Conservation (phyloP, 2,888 invertebrate genomes). For the Acleris emargana region DNA sequence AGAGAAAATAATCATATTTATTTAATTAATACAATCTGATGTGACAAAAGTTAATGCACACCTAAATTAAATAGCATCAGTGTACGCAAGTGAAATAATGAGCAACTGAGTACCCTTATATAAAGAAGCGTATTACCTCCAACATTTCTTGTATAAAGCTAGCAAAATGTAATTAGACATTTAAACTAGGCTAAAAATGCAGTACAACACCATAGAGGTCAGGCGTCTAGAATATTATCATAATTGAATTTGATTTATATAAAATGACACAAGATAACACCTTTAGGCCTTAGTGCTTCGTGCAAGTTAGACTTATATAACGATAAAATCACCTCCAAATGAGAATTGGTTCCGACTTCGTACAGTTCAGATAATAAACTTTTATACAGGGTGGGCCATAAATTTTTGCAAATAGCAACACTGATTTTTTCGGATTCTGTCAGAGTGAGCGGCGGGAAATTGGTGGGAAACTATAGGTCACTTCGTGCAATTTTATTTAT, state of each 20-base stretch:
- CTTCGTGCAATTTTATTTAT: too few relatives aligned
- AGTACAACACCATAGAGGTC: not conserved
- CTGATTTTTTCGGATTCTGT: too few relatives aligned
- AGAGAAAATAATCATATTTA: constrained; percentile 6
- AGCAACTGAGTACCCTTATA: too few relatives aligned
- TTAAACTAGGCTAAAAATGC: not conserved
- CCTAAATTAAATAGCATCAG: not conserved
- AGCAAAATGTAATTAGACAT: not conserved
- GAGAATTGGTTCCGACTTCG: not conserved
- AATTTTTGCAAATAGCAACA: too few relatives aligned
- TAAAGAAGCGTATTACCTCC: not conserved
- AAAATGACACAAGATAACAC: constrained; percentile 27
- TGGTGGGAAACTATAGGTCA: too few relatives aligned
- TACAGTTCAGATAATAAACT: not conserved
- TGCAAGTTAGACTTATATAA: constrained; percentile 24
- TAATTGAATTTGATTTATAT: constrained; percentile 9
- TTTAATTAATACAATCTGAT: not conserved
- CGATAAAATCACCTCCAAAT: constrained; percentile 9
- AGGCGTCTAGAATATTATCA: not conserved
- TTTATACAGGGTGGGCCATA: too few relatives aligned
- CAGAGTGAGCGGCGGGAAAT: too few relatives aligned
- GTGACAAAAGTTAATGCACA: not conserved
- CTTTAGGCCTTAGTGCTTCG: constrained; percentile 25
- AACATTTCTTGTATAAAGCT: not conserved
- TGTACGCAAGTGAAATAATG: too few relatives aligned